phyloP scores from a whole-genome alignment of 2,797 vertebrate genomes.

The Chelidonichthys spinosus region DNA sequence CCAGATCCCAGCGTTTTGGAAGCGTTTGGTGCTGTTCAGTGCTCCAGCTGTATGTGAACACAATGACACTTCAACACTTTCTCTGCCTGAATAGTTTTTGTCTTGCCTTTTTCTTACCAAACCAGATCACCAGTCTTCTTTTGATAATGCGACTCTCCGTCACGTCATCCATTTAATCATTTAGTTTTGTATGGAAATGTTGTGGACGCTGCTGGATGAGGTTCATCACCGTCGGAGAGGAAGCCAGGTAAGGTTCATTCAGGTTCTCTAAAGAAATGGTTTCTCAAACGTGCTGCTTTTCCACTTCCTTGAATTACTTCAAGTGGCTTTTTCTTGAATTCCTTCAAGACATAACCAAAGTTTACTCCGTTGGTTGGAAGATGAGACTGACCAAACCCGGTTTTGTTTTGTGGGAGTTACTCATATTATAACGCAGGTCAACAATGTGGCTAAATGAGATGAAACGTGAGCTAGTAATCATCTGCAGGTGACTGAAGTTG shows the following conservation, averaged over 20 bases:
- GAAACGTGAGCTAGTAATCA: slow-evolving; percentile 5
- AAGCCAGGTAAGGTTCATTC: slow-evolving; percentile 62
- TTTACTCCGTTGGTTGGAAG: slow-evolving; percentile 71
- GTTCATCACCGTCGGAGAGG: slow-evolving; percentile 34
- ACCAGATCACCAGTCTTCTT: slow-evolving; percentile 56
- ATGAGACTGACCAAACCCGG: slow-evolving; percentile 71
- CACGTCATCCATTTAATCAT: background rate
- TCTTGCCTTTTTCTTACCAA: slow-evolving; percentile 66
- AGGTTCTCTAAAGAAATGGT: slow-evolving; percentile 60
- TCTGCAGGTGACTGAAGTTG: slow-evolving; percentile 36
- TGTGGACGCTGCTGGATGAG: slow-evolving; percentile 36
- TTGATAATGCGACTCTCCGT: slow-evolving; percentile 43
- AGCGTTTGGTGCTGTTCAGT: slow-evolving; percentile 63
- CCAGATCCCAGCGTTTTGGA: slow-evolving; percentile 41
- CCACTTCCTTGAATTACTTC: slow-evolving; percentile 67
- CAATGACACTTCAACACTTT: slow-evolving; percentile 56
- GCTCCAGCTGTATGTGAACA: slow-evolving; percentile 52
- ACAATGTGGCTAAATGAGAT: slow-evolving; percentile 8
- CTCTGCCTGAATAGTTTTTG: slow-evolving; percentile 52
- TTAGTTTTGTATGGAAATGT: slow-evolving; percentile 45
- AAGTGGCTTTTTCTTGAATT: slow-evolving; percentile 69
- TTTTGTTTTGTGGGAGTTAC: slow-evolving; percentile 43
- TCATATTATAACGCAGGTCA: slow-evolving; percentile 36
- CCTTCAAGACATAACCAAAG: slow-evolving; percentile 80
- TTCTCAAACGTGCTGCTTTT: slow-evolving; percentile 74